Percentiles rank a stretch among this genome's conserved stretches.
These are phyloP conservation scores for Leucophenga montana DNA, from an alignment of 2,888 invertebrate genomes.

Conservation along the genomic window DNA sequence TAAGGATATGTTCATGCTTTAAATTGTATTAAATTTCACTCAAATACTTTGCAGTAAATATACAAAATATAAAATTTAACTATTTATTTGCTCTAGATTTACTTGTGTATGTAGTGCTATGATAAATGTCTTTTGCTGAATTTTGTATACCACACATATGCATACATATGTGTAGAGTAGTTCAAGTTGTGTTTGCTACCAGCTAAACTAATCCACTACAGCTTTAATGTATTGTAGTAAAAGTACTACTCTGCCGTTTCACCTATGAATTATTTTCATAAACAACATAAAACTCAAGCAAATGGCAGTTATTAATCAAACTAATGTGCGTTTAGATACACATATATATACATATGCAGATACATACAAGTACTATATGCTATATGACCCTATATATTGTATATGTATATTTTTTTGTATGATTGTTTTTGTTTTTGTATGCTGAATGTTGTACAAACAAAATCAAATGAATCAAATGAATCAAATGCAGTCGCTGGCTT, in stretches of 20 bases:
- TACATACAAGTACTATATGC: too few relatives aligned
- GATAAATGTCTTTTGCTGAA: too few relatives aligned
- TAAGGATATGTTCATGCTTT: too few relatives aligned
- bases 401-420: constrained; percentile 6
- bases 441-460: constrained; percentile 11
- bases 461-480: constrained; percentile 52
- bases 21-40: background rate
- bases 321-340: constrained; percentile 55
- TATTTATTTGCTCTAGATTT: too few relatives aligned
- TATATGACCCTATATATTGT: constrained; percentile 32
- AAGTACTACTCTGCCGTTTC: constrained; percentile 44
- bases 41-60: background rate
- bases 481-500: constrained; percentile 43
- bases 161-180: too few relatives aligned
- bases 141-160: too few relatives aligned
- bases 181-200: too few relatives aligned
- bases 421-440: too few relatives aligned
- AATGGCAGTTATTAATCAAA: constrained; percentile 66
- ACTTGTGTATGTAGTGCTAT: too few relatives aligned
- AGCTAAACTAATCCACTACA: constrained; percentile 3
- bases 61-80: background rate
- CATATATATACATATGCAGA: constrained; percentile 9
- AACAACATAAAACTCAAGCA: constrained; percentile 64
- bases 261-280: constrained; percentile 63
- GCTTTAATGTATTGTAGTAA: background rate